These are phyloP conservation scores for Aphaenogaster floridana DNA, from an alignment of 1,140 invertebrate genomes.

Conservation along the genomic window DNA sequence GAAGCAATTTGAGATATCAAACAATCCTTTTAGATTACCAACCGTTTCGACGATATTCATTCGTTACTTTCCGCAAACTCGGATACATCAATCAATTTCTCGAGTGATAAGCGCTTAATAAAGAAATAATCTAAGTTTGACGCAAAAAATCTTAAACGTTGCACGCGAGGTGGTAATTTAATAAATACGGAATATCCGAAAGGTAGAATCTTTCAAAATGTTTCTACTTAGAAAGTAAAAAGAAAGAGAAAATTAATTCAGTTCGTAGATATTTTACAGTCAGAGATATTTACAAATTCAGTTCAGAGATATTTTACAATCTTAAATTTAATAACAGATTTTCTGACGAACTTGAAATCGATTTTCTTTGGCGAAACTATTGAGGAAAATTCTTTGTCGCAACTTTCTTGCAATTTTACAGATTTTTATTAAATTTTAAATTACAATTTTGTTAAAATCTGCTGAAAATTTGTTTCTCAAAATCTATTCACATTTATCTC, in stretches of 20 bases:
- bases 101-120: background rate
- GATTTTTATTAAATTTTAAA: slow-evolving; percentile 6
- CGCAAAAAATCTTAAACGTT: background rate
- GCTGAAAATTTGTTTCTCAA: background rate
- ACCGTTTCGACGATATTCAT: background rate
- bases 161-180: background rate
- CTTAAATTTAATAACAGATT: background rate
- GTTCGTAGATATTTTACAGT: background rate
- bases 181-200: slow-evolving; percentile 2
- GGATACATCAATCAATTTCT: background rate
- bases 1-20: background rate
- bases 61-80: background rate
- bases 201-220: background rate
- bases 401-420: background rate
- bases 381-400: background rate
- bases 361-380: background rate
- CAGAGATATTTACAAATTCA: too few species aligned
- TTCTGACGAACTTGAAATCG: background rate
- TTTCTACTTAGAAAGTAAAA: background rate
- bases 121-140: background rate
- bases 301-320: background rate
- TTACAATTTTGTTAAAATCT: background rate
- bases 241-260: background rate
- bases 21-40: slow-evolving; percentile 27
- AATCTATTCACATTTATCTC: background rate